Evolutionary conservation across 1,140 invertebrate genomes (phyloP).

Genomic region (Ips typographus): DNA sequence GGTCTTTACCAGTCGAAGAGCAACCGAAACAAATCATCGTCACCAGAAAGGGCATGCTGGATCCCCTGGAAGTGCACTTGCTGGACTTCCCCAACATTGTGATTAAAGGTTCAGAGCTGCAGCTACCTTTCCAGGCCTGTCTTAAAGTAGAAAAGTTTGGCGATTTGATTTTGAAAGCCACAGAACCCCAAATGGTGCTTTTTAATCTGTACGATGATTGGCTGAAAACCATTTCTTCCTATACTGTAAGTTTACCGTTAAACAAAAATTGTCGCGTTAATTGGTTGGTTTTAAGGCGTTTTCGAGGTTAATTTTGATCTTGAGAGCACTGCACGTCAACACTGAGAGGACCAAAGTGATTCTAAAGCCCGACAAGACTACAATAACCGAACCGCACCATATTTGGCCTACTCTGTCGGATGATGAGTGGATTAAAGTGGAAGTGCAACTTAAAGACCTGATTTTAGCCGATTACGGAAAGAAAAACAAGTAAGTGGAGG

Average conservation of each 20-base stretch:
- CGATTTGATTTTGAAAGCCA: constrained; percentile 97
- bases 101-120: constrained; percentile 98
- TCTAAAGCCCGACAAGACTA: constrained; percentile 98
- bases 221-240: constrained; percentile 95
- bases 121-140: constrained; percentile 98
- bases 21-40: constrained; percentile 99
- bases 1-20: constrained; percentile 98
- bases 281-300: constrained; percentile 69
- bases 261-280: constrained; percentile 1
- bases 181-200: constrained; percentile 99
- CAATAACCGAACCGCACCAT: constrained; percentile 97
- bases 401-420: constrained; percentile 98
- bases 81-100: constrained; percentile 99
- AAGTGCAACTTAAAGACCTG: constrained; percentile 97
- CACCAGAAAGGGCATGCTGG: constrained; percentile 98
- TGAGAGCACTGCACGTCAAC: constrained; percentile 97
- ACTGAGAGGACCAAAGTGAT: constrained; percentile 98
- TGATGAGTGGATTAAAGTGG: constrained; percentile 99
- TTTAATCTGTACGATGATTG: constrained; percentile 99
- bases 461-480: constrained; percentile 99
- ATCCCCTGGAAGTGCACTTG: constrained; percentile 98
- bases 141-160: constrained; percentile 99
- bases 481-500: constrained; percentile 81
- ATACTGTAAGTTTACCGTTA: constrained; percentile 63
- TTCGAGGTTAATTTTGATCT: constrained; percentile 94